These are phyloP conservation scores for Pasiphila rectangulata DNA, from an alignment of 2,888 invertebrate species.

Conservation along the genomic window DNA sequence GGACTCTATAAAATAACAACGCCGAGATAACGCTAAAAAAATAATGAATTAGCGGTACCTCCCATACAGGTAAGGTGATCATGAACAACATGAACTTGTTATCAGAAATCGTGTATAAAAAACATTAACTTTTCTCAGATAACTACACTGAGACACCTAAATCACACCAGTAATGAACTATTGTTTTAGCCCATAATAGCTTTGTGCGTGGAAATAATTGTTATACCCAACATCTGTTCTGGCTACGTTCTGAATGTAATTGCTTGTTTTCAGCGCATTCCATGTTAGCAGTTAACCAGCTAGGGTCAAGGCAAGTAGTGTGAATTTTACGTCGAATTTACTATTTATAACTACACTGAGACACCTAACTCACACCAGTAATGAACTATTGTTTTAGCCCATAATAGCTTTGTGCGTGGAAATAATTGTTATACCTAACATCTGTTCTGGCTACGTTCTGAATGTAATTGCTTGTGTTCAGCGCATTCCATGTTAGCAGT, in stretches of 20 bases:
- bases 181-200: slow-evolving; percentile 4
- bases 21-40: no score
- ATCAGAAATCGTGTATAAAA: no score
- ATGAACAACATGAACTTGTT: no score
- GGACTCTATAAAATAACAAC: no score
- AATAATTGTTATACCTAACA: slow-evolving; percentile 20
- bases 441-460: slow-evolving; percentile 11
- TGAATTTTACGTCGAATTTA: no score
- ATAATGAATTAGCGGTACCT: no score
- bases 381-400: slow-evolving; percentile 8
- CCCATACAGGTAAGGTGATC: no score
- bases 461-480: slow-evolving; percentile 8
- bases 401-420: slow-evolving; percentile 6
- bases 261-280: slow-evolving; percentile 1
- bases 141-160: no score
- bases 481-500: not conserved
- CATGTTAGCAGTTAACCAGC: no score
- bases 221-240: slow-evolving; percentile 19
- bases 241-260: slow-evolving; percentile 5
- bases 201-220: slow-evolving; percentile 15
- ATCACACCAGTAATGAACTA: slow-evolving; percentile 8
- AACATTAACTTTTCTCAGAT: no score
- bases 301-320: no score
- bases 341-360: no score
- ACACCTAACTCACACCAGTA: slow-evolving; percentile 2